Base-by-base conservation (phyloP, 2,113 vertebrate genomes). In the Vidua chalybeata region DNA sequence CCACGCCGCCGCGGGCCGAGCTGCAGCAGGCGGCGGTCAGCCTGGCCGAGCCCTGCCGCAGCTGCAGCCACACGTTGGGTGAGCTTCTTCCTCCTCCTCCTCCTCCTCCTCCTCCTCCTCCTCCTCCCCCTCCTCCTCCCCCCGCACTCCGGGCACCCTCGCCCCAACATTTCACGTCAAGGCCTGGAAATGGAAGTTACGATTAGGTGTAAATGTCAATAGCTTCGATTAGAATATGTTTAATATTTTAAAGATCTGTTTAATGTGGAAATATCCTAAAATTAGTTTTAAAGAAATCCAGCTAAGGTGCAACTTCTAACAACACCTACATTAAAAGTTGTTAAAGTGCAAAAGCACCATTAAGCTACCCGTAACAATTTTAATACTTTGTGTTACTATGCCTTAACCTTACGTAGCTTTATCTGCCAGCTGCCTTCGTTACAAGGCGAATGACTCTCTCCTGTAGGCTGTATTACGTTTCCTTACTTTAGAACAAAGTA, bases 11-110 rank as follows among this genome's bases (percentile, higher is more conserved):
- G 10, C 98, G 99, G 66, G 98, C 98, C 4, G 99, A 99, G 73
- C 97, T 99, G 96, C 99, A 98, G 97, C 98, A 99, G 90, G 98
- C 95, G 4, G 79, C 97, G 1, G 99, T 98, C 58, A 99, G 98
- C 94, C 98, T 99, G 23, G 98, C 97, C 2, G 99, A 99, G 75
- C 99, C 98, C n/a, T 99, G 99, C 80, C 98, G 99, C 82, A 99
- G 99, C 96, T 99, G 99, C 97, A 99, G 98, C 91, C 99, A 99
- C 73, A 96, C 98, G 2, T 97, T 99, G 58, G 99, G 99, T 99
- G 98, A 96, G 98, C 48, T 19, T 19, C 45, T 19, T 46, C 45
- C 19, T 46, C 45, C 4, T 46, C 45, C 9, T 46, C 45, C 18
- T 7, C 4, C 16, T 12, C 7, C 27, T 27, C 46, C 11, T 27